Evolutionary conservation across 2,888 invertebrate species (phyloP), one percentile per base, ranked within the genome.

Genomic region (Clistopyga incitator): DNA sequence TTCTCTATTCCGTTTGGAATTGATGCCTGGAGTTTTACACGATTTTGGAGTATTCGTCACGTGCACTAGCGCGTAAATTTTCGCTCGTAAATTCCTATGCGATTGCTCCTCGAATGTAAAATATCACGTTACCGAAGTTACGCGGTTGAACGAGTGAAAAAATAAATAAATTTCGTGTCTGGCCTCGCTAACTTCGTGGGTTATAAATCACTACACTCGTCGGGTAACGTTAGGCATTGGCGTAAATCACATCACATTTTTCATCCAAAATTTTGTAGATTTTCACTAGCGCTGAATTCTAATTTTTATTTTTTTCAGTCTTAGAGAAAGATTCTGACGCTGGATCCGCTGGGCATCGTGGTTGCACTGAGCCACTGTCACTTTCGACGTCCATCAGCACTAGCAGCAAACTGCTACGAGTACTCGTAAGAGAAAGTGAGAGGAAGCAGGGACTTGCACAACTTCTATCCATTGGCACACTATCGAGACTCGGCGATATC

Each of bases 371-470:
- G 75, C 47, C 70, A 88, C 87, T 86, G 88, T 88, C 86, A 84
- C 89, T 88, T 88, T 90, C 87, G 81, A 88, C 86, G 84, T 52
- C 76, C 75, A 70, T 64, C 54, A 74, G 59, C 64, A 81, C 50
- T 25, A 80, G 64, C 81, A 23, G 54, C 64, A 45, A 68, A 81
- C 77, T 15, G 79, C 52, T 50, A 54, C 70, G 77, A 81, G 65
- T 56, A 42, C 81, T 84, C 65, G 71, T 59, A 83, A 83, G 89
- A 88, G 90, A 89, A 90, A 90, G 90, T 90, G 75, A 87, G 86
- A 86, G 79, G 80, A 86, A 81, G 74, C 77, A 81, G 81, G 23
- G 56, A n/a, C 64, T 87, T 87, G 72, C 85, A 82, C 80, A 87
- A 87, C 80, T 29, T 76, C 74, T 65, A 79, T 77, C 67, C 74